Evolutionary conservation across 2,888 invertebrate genomes (phyloP).

Genomic region (Cataglyphis albicans): DNA sequence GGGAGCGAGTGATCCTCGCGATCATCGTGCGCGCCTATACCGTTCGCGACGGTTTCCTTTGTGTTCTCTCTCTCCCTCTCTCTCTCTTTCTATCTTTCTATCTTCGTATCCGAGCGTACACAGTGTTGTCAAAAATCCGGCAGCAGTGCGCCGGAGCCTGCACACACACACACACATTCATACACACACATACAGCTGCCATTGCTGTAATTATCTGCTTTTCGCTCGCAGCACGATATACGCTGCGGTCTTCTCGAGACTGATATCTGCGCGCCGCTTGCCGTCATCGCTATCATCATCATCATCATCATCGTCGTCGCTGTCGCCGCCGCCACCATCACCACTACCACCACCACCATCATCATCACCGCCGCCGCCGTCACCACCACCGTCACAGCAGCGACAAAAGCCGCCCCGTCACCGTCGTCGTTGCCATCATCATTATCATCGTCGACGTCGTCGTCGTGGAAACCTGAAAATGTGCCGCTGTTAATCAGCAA

Average conservation of each 20-base stretch:
- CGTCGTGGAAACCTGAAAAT: constrained; percentile 64
- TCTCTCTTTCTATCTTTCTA: constrained; percentile 17
- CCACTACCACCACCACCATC: background rate
- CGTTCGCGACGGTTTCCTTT: constrained; percentile 69
- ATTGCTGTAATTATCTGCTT: constrained; percentile 76
- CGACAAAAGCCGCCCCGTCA: background rate
- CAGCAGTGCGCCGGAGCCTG: constrained; percentile 75
- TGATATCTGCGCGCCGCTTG: constrained; percentile 23
- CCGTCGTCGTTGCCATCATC: constrained; percentile 11
- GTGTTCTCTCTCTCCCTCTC: constrained; percentile 53
- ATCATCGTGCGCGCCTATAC: constrained; percentile 37
- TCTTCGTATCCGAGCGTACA: constrained; percentile 23
- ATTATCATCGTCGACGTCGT: background rate
- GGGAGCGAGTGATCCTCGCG: constrained; percentile 36
- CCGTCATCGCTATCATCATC: background rate
- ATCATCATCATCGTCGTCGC: background rate
- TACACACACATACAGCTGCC: constrained; percentile 73
- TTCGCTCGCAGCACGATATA: constrained; percentile 65
- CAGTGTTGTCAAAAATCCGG: constrained; percentile 82
- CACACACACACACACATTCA: constrained; percentile 37
- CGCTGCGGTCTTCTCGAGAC: constrained; percentile 31
- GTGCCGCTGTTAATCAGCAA: constrained; percentile 61
- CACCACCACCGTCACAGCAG: background rate
- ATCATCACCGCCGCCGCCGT: background rate
- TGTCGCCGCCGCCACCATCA: background rate